Evolutionary conservation across 2,888 invertebrate species (phyloP).

Genomic region (Lithophane leautieri): DNA sequence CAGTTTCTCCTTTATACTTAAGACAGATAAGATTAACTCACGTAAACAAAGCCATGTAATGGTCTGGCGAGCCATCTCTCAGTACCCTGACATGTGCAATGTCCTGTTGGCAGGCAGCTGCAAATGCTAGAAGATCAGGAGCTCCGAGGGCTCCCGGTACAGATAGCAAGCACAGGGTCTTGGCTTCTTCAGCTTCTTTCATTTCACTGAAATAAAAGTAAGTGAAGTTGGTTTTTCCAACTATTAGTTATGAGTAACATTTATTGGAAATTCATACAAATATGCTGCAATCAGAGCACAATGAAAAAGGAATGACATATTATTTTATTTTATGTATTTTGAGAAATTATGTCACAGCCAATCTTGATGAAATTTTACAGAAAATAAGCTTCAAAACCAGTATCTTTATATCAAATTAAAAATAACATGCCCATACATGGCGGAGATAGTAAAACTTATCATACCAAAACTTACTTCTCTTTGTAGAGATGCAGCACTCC

Average conservation of each 20-base stretch:
- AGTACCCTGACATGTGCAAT: constrained; percentile 98
- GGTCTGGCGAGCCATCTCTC: constrained; percentile 97
- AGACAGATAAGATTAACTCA: constrained; percentile 85
- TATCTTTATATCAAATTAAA: not conserved
- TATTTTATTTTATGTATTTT: not conserved
- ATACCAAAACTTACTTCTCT: constrained; percentile 94
- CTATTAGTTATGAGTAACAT: not conserved
- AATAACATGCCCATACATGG: not conserved
- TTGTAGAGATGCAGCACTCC: constrained; percentile 99
- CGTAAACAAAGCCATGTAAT: constrained; percentile 99
- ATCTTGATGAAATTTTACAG: not conserved
- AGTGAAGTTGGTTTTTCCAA: not conserved
- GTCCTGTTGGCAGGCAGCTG: constrained; percentile 97
- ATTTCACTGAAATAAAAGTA: constrained; percentile 90
- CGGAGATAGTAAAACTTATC: not conserved
- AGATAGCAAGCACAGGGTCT: constrained; percentile 96
- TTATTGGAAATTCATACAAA: constrained; percentile 1
- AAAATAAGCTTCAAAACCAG: not conserved
- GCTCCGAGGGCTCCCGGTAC: constrained; percentile 98
- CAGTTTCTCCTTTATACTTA: too few species aligned
- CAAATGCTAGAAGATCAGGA: constrained; percentile 97
- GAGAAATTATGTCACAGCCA: not conserved
- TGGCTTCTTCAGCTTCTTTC: constrained; percentile 93
- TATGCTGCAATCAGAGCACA: not conserved
- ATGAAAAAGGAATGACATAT: too few species aligned